Base-by-base conservation (phyloP, 2,888 invertebrate genomes). In the Herminia tarsipennalis region DNA sequence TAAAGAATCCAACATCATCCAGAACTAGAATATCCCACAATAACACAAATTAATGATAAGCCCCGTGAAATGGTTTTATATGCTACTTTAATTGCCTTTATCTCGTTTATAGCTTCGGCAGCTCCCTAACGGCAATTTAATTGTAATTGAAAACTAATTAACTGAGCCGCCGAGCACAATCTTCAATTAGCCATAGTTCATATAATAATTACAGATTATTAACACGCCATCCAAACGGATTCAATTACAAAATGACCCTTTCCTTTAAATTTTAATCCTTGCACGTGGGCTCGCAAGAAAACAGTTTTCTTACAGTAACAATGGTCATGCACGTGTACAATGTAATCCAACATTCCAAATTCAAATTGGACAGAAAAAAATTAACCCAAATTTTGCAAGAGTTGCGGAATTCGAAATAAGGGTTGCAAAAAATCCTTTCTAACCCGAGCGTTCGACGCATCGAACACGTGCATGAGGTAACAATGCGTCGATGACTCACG, bases 361-460 rank as follows among this genome's bases (percentile, higher is more conserved):
- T 56, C 44, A 83, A 83, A 83, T 81, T 78, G 66, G 69, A 69
- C 62, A 76, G 17, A 73, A 86, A 84, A 81, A 75, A 78, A 67
- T 78, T 83, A 86, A 88, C 88, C 86, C 86, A 88, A 88, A 88
- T 86, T 86, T 86, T 76, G 90, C 85, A 90, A 91, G 90, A 91
- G 90, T 91, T 91, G 89, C 90, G 89, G 86, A 90, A 90, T 90
- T 81, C 66, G 66, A 81, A 83, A 82, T 86, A 88, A 89, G 90
- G 90, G 88, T 88, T 89, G 87, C 85, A 88, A 91, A 90, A 89
- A 90, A 83, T 82, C 86, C 83, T 88, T 88, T 86, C 84, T 85
- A 89, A 88, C 87, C 86, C 84, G 83, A 86, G 52, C 75, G 88
- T 88, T 87, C 87, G 78, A 81, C 52, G 62, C 36, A 76, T 76